Percentiles rank a stretch among this genome's conserved stretches.
phyloP scores from a whole-genome alignment of 2,797 vertebrate species.

The Gastrophryne carolinensis region DNA sequence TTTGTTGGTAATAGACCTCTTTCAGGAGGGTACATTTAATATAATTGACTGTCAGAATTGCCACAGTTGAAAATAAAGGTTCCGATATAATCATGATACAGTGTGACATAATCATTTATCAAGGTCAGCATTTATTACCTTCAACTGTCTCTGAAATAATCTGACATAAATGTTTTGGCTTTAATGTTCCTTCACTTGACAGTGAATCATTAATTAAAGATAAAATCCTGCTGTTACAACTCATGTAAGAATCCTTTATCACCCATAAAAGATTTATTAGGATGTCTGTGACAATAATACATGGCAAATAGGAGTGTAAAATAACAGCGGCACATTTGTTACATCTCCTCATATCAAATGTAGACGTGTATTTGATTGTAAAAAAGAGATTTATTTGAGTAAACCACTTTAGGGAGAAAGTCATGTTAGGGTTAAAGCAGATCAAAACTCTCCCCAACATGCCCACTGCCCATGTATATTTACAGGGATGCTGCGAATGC shows the following conservation, averaged over 20 bases:
- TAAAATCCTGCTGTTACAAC: not conserved
- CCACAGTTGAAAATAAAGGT: not conserved
- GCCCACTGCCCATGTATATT: no score
- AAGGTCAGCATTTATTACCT: not conserved
- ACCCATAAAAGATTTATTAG: not conserved
- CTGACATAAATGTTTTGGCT: not conserved
- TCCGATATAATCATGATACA: not conserved
- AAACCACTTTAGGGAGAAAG: no score
- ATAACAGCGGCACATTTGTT: no score
- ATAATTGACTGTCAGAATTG: not conserved
- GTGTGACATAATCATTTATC: not conserved
- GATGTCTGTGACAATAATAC: not conserved
- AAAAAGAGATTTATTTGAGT: no score
- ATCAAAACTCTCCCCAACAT: no score
- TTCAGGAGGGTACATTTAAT: not conserved
- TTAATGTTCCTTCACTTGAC: not conserved
- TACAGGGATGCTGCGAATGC: no score
- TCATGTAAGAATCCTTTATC: not conserved
- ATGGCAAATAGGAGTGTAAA: no score
- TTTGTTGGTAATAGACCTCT: not conserved
- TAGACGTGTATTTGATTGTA: no score
- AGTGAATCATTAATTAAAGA: not conserved
- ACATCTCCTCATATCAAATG: no score
- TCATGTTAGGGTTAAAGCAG: no score
- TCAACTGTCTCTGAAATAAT: not conserved